Evolutionary conservation across 2,888 invertebrate genomes (phyloP), one percentile per base, ranked within the genome.

Genomic region (Apodemia duryi): DNA sequence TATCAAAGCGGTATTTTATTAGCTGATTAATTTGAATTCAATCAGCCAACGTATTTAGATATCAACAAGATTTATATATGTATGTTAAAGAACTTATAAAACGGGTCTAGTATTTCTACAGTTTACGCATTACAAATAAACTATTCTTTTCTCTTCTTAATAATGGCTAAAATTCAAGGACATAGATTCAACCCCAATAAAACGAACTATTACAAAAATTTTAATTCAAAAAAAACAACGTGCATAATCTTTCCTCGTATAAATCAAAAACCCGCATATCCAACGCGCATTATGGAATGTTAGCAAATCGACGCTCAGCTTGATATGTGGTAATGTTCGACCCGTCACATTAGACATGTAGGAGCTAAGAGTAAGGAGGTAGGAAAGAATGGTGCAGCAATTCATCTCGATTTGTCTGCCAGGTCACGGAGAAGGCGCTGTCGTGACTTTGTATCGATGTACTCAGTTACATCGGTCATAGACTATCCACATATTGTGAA

Each of bases 361-460:
- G 70, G 66, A 61, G 68, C 64, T 65, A 70, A 63, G 62, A 71
- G 71, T 68, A 66, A 71, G 70, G 72, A 77, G 72, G 75, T 72
- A 74, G 76, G 78, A 81, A 84, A 82, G 83, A 85, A 83, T 83
- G 77, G 75, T 77, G 76, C 75, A 74, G 81, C 84, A 88, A 88
- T 89, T 88, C 89, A 87, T 90, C 86, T 86, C 85, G 90, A 91
- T 91, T 90, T 90, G 91, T 90, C 87, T 77, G 75, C 38, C 71
- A 75, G 85, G 87, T 88, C 89, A 88, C 85, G 85, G 83, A 79
- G 77, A 73, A 76, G 72, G 74, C 75, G 74, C 74, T 69, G 76
- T 84, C 88, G 87, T 89, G 88, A 88, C 88, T 86, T 43, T 43
- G 64, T 71, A 72, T 69, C 71, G 67, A 70, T 70, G 75, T 70